Evolutionary conservation across 2,797 vertebrate genomes (phyloP), one percentile per base, ranked within the genome.

Genomic region (Karalla daura): DNA sequence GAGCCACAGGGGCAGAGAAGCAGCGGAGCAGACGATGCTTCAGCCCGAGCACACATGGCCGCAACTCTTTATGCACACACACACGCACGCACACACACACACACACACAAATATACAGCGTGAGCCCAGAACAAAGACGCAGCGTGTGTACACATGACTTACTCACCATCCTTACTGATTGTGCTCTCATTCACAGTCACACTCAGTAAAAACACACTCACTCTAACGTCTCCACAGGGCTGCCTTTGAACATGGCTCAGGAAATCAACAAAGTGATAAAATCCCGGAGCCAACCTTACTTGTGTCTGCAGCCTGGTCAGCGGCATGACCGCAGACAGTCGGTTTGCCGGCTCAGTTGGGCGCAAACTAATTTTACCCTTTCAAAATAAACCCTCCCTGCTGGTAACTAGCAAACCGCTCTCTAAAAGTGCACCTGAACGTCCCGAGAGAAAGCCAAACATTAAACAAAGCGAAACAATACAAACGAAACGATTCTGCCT

Each of bases 401-500:
- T 46, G 49, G 58, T 53, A 84, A 70, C 56, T 45, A 47, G 21
- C 20, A 68, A 69, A 68, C 51, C 46, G 53, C 55, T 40, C 33
- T 44, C 46, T 74, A 52, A 51, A 63, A 67, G 78, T 58, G 37
- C 54, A 35, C 56, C 63, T 68, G n/a, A 63, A 55, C 58, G 61
- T 63, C 72, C 78, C 76, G 62, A 65, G 14, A 36, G 46, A 68
- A 56, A 66, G 37, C 21, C 13, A 8, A 60, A 71, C n/a, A 67
- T 60, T 62, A 80, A 80, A 67, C 67, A 73, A 66, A 8, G 17
- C 17, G 60, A 52, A 36, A 80, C 43, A 63, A 50, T 50, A 59
- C 32, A 63, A 60, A 74, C 76, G 37, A 73, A 77, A 65, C 35
- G 47, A 55, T 61, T 65, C 23, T 36, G n/a, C 69, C 28, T 60